A percentile compares a stretch with the other conserved stretches of the same genome.
Conservation (phyloP, 1,140 invertebrate genomes). For the Calephelis nemesis region DNA sequence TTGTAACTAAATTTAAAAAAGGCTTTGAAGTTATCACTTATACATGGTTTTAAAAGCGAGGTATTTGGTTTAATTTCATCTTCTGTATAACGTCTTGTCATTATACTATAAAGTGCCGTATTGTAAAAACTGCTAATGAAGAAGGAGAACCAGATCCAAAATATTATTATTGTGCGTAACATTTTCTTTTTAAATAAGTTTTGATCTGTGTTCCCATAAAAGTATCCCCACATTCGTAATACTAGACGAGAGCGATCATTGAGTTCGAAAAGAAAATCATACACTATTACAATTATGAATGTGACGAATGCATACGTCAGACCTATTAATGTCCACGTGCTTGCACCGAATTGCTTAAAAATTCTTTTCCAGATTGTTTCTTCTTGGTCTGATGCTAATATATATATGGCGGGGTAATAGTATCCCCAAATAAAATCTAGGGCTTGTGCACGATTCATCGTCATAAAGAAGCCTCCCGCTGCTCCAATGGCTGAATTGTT, state of each 20-base stretch:
- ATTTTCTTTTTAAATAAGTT: constrained; percentile 14
- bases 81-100: constrained; percentile 21
- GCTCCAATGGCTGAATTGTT: constrained; percentile 8
- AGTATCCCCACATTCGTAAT: constrained; percentile 13
- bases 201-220: not conserved
- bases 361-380: constrained; percentile 14
- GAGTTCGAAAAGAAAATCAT: not conserved
- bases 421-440: constrained; percentile 14
- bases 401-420: constrained; percentile 2
- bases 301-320: constrained; percentile 6
- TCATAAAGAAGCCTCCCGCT: constrained; percentile 17
- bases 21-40: constrained; percentile 1
- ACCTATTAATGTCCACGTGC: constrained; percentile 6
- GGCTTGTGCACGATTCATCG: constrained; percentile 2
- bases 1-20: constrained; percentile 16
- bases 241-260: constrained; percentile 1
- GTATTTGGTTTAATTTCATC: constrained; percentile 19
- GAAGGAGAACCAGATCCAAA: constrained; percentile 15
- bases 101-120: constrained; percentile 19
- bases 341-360: constrained; percentile 7
- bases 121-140: constrained; percentile 21
- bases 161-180: constrained; percentile 8
- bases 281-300: not conserved
- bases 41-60: constrained; percentile 19
- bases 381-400: constrained; percentile 12